Conservation (phyloP, 2,888 invertebrate genomes). For the Polyommatus icarus region DNA sequence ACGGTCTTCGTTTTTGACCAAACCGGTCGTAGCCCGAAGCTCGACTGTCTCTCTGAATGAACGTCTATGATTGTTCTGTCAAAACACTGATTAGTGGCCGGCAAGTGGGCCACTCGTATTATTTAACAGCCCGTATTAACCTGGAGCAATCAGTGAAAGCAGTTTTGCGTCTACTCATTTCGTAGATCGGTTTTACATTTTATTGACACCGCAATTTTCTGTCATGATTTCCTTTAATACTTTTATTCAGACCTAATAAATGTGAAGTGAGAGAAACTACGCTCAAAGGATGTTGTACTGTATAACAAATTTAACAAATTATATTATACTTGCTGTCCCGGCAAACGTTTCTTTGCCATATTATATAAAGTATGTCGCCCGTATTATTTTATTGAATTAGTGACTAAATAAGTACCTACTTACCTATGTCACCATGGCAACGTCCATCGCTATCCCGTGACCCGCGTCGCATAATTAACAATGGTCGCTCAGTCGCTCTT, state of each 20-base stretch:
- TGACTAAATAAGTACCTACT: too few relatives aligned
- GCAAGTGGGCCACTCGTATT: conserved; percentile 48
- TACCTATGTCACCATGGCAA: too few relatives aligned
- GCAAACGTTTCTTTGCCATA: too few relatives aligned
- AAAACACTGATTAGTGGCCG: conserved; percentile 55
- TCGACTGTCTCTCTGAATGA: conserved; percentile 28
- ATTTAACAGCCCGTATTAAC: conserved; percentile 50
- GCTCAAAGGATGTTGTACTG: too few relatives aligned
- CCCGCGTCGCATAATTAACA: too few relatives aligned
- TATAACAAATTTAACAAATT: too few relatives aligned
- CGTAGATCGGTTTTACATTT: not conserved
- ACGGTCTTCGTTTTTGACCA: not conserved
- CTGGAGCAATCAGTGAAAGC: conserved; percentile 42
- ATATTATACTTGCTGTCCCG: too few relatives aligned
- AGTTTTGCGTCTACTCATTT: conserved; percentile 34
- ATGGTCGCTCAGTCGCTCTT: too few relatives aligned
- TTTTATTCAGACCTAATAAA: not conserved
- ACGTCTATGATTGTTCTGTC: conserved; percentile 60
- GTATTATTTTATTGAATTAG: too few relatives aligned
- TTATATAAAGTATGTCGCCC: too few relatives aligned
- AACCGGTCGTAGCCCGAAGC: conserved; percentile 28
- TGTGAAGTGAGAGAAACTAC: too few relatives aligned
- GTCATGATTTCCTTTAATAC: not conserved
- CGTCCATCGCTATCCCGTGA: too few relatives aligned
- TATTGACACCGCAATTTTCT: not conserved